Evolutionary conservation across 2,797 vertebrate genomes (phyloP), one percentile per base, ranked within the genome.

Genomic region (Anguilla megastoma): DNA sequence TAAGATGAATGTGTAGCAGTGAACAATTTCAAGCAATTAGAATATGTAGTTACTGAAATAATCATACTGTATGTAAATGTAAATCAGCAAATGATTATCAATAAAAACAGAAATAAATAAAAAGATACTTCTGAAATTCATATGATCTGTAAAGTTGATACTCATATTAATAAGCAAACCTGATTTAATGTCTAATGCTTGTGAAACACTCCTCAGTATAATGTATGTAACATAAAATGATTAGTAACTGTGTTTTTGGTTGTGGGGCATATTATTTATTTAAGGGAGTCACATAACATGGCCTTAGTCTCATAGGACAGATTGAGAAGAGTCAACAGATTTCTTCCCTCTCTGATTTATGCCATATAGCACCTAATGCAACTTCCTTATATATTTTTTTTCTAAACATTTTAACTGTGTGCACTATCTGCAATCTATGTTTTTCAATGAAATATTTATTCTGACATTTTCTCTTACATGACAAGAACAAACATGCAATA

Each of bases 181-280:
- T 66, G 84, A 85, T 86, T 80, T 71, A 80, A 88, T 86, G 52
- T 86, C 56, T 71, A 86, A 86, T 85, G 52, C 87, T 85, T 71
- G 63, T 85, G 48, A 84, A 76, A 69, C 80, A 48, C 85, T 56
- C 63, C 83, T 21, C 30, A 85, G 56, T 88, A 27, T 48, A 54
- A 33, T 30, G 33, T 21, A 27, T 88, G 41, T 41, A 30, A 74
- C 84, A 88, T 58, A 79, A 88, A 79, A n/a, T 82, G 63, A 86
- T 88, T 85, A 86, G 45, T 14, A 69, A 66, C 58, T 33, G 4
- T 24, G 21, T 86, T 83, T 18, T 82, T 88, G 85, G 85, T 83
- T 83, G 41, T 54, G 52, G 54, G 84, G 54, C 71, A 54, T 52
- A 82, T 86, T 83, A 86, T 88, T 88, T 86, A 86, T 88, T 82